Base-by-base conservation (phyloP, 1,140 invertebrate genomes). In the Tribolium madens region DNA sequence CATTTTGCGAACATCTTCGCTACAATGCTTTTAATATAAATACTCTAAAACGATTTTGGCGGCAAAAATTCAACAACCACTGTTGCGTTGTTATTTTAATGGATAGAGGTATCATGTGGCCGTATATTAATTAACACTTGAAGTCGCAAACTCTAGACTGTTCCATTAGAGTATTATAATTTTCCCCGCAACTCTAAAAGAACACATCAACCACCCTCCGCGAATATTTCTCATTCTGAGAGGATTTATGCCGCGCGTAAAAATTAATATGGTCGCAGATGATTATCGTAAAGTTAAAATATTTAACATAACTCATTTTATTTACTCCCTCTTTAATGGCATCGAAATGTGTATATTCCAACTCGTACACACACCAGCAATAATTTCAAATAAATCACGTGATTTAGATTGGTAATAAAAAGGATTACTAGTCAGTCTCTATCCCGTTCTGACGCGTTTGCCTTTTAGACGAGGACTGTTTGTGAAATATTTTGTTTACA, bases 341-440 rank as follows among this genome's bases (percentile, higher is more conserved):
- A 10, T 42, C 21, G 21, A 26, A 42, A n/a, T 42, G 36, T 42
- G 21, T 42, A 42, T 42, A 42, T 10, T 42, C 36, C 36, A n/a
- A n/a, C 36, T 42, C 36, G 36, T 10, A 42, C 36, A 42, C 36
- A 50, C 48, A 50, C 12, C 6, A 14, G 13, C 15, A 50, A 57
- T 57, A 57, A 57, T 57, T 57, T n/a, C 17, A 21, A 57, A 57
- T 57, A 57, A 57, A 17, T 18, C 15, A 57, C 14, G 17, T 57
- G 52, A 57, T 57, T 57, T 57, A 57, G 17, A 21, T 57, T 57
- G 52, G 14, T 13, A 50, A 57, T 21, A 18, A 57, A 57, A 57
- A 57, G 52, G 52, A 57, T 57, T 57, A 57, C 52, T 18, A n/a
- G 52, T 57, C 17, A 18, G 46, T n/a, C 12, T 15, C 17, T n/a